phyloP scores from a whole-genome alignment of 2,113 vertebrate genomes.

The Cebidichthys violaceus region DNA sequence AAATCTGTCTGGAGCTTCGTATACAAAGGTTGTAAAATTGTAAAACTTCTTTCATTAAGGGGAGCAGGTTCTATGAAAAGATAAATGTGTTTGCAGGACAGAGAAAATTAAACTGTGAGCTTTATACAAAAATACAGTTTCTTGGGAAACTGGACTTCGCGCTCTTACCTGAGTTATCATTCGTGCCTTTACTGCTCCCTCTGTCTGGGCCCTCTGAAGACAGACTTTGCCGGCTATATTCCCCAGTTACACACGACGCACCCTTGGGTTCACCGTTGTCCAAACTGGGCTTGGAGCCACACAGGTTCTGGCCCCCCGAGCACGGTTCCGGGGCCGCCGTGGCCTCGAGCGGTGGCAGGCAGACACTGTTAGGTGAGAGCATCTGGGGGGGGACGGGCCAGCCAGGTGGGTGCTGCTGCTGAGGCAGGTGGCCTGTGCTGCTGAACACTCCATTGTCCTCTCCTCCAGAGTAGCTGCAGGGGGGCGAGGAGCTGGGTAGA shows the following conservation, averaged over 20 bases:
- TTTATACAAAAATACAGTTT: not conserved
- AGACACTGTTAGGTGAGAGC: constrained; percentile 84
- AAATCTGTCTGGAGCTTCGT: not conserved
- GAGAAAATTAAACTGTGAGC: not conserved
- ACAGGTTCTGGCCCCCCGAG: constrained; percentile 85
- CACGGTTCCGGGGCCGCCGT: constrained; percentile 85
- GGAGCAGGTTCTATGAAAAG: not conserved
- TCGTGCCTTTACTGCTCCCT: constrained; percentile 87
- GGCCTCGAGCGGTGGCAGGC: constrained; percentile 86
- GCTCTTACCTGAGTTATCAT: constrained; percentile 90
- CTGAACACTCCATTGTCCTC: constrained; percentile 88
- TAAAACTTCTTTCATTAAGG: not conserved
- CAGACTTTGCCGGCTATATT: constrained; percentile 88
- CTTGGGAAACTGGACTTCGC: not conserved
- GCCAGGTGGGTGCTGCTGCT: constrained; percentile 85
- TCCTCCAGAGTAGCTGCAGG: constrained; percentile 89
- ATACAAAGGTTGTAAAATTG: not conserved
- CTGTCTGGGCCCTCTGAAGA: constrained; percentile 88
- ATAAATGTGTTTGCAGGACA: no score
- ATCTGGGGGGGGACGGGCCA: constrained; percentile 90
- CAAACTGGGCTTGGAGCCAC: constrained; percentile 83
- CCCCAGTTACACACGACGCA: constrained; percentile 85
- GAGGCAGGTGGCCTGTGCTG: constrained; percentile 83
- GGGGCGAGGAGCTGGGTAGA: constrained; percentile 86
- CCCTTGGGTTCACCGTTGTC: constrained; percentile 81